Evolutionary conservation across 1,140 invertebrate genomes (phyloP).

Genomic region (Chymomyza costata): DNA sequence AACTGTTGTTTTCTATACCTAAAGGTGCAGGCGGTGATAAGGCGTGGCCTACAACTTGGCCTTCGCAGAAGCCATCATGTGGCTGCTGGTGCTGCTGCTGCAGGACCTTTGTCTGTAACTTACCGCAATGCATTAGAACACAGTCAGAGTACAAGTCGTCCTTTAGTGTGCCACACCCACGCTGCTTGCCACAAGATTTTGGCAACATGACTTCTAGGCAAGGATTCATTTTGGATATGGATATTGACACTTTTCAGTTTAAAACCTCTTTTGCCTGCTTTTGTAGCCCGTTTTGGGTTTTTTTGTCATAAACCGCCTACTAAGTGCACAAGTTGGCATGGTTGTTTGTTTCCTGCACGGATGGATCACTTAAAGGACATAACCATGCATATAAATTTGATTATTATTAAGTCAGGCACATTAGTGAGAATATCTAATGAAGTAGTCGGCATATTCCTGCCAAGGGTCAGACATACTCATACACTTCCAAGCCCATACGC

Average conservation of each 20-base stretch:
- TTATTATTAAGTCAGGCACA: conserved; percentile 75
- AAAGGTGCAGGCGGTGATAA: conserved; percentile 31
- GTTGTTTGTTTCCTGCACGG: conserved; percentile 15
- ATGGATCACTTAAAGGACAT: conserved; percentile 60
- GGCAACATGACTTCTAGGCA: conserved; percentile 6
- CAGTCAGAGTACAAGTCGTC: no score
- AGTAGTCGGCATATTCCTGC: background rate
- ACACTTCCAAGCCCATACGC: conserved; percentile 6
- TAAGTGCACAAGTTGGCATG: conserved; percentile 8
- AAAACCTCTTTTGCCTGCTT: conserved; percentile 2
- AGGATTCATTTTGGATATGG: conserved; percentile 28
- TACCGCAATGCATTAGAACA: conserved; percentile 5
- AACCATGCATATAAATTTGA: conserved; percentile 76
- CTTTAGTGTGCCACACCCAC: background rate
- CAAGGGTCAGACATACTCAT: conserved; percentile 14
- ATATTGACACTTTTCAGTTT: conserved; percentile 53
- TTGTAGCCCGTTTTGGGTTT: conserved; percentile 6
- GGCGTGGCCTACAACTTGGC: conserved; percentile 29
- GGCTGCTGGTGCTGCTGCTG: conserved; percentile 1
- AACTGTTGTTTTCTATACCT: conserved; percentile 16
- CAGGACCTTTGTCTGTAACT: background rate
- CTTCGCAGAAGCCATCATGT: conserved; percentile 18
- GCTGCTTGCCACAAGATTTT: conserved; percentile 19
- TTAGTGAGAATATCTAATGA: conserved; percentile 73
- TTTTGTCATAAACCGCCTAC: conserved; percentile 12